These are phyloP conservation scores for Siphonodentalium dalli DNA, from an alignment of 2,888 invertebrate genomes.

Conservation along the genomic window DNA sequence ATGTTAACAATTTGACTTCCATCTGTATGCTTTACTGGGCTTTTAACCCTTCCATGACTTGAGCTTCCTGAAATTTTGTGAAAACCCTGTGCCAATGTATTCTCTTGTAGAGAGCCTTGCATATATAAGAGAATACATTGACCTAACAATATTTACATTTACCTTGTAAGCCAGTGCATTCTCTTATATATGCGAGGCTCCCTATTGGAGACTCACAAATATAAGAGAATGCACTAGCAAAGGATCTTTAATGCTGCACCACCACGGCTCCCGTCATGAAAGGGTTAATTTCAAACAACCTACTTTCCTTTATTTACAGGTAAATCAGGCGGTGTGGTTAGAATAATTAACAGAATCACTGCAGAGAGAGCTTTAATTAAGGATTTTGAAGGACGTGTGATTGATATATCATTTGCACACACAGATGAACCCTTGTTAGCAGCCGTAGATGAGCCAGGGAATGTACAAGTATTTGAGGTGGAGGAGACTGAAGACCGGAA, in stretches of 20 bases:
- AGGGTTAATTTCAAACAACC: not conserved
- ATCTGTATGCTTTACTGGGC: not conserved
- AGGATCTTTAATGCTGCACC: no score
- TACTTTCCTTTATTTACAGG: conserved; percentile 41
- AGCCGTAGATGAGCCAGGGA: conserved; percentile 85
- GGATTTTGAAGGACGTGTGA: conserved; percentile 86
- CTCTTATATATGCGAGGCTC: no score
- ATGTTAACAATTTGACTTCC: no score
- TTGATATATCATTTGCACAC: conserved; percentile 90
- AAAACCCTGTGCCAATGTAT: no score
- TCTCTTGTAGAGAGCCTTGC: no score
- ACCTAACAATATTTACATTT: not conserved
- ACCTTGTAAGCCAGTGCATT: not conserved
- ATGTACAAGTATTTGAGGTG: conserved; percentile 74
- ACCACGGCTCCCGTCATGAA: no score
- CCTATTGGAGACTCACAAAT: no score
- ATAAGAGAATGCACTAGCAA: no score
- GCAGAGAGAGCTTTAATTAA: conserved; percentile 82
- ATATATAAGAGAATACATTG: no score
- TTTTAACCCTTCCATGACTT: no score
- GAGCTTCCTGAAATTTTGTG: no score
- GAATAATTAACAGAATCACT: conserved; percentile 81
- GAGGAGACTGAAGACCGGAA: conserved; percentile 49
- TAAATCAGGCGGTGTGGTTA: conserved; percentile 72
- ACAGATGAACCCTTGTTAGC: conserved; percentile 81